Conservation (phyloP, 1,140 invertebrate species). For the Homalodisca vitripennis region DNA sequence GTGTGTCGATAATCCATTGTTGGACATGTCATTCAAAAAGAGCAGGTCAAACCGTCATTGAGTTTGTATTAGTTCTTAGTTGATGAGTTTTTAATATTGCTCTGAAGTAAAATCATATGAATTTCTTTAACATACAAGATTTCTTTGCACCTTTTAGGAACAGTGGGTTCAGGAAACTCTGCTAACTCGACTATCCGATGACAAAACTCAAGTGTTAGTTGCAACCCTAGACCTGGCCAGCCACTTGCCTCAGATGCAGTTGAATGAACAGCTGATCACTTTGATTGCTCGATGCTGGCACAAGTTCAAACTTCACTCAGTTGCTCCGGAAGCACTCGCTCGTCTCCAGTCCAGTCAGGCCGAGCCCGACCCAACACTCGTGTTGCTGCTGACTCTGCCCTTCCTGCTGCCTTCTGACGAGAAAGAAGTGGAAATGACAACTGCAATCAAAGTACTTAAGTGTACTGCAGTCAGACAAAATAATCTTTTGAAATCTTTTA, state of each 20-base stretch:
- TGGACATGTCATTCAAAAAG: too few species aligned
- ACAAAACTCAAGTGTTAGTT: conserved; percentile 54
- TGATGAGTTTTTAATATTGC: too few species aligned
- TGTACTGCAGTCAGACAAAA: background rate
- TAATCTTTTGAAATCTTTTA: too few species aligned
- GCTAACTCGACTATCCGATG: conserved; percentile 57
- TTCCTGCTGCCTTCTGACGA: conserved; percentile 3
- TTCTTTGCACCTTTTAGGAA: too few species aligned
- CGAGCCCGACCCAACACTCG: background rate
- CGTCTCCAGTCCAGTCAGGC: background rate
- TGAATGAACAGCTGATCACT: conserved; percentile 43
- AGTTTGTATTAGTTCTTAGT: too few species aligned
- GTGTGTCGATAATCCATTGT: too few species aligned
- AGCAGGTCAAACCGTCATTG: too few species aligned
- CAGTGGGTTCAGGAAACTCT: conserved; percentile 54
- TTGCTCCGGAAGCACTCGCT: background rate
- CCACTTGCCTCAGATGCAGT: conserved; percentile 42
- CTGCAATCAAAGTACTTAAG: background rate
- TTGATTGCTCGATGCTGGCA: conserved; percentile 42
- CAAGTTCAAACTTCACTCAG: background rate
- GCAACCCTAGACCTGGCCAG: conserved; percentile 42
- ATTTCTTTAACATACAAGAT: too few species aligned
- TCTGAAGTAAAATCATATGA: too few species aligned
- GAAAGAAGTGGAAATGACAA: background rate
- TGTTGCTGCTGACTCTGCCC: conserved; percentile 12